These are phyloP conservation scores for Sminthopsis crassicaudata DNA, from an alignment of 2,113 vertebrate genomes.

Conservation along the genomic window DNA sequence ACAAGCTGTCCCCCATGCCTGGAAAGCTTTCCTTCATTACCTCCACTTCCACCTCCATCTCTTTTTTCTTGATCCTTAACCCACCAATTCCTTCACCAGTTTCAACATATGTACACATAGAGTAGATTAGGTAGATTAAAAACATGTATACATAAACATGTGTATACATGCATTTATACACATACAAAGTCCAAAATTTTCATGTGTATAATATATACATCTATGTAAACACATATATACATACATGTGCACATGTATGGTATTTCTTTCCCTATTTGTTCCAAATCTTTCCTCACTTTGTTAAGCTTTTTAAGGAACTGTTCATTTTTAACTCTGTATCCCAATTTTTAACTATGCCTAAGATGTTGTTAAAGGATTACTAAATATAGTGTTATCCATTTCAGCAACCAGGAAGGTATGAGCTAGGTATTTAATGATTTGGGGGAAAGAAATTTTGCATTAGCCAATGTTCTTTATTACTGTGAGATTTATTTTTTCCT, in stretches of 20 bases:
- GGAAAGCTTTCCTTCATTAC: background rate
- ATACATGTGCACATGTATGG: background rate
- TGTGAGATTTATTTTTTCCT: conserved; percentile 21
- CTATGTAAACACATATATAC: too few species aligned
- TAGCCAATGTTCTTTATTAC: conserved; percentile 22
- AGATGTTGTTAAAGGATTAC: background rate
- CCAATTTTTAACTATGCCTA: background rate
- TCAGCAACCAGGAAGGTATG: background rate
- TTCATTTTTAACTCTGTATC: background rate
- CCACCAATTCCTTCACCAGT: background rate
- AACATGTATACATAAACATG: background rate
- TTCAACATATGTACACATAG: background rate
- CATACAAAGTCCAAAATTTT: background rate
- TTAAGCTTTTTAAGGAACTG: background rate
- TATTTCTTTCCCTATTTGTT: background rate
- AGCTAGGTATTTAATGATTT: conserved; percentile 17
- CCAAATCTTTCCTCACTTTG: background rate
- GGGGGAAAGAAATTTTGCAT: conserved; percentile 9
- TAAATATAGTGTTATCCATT: background rate
- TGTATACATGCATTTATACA: too few species aligned
- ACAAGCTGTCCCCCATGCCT: background rate
- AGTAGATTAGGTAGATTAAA: background rate
- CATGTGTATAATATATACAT: background rate
- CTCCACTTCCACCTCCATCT: background rate
- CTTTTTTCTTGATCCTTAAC: background rate